phyloP scores from a whole-genome alignment of 2,888 invertebrate species.

The Mythimna vitellina region DNA sequence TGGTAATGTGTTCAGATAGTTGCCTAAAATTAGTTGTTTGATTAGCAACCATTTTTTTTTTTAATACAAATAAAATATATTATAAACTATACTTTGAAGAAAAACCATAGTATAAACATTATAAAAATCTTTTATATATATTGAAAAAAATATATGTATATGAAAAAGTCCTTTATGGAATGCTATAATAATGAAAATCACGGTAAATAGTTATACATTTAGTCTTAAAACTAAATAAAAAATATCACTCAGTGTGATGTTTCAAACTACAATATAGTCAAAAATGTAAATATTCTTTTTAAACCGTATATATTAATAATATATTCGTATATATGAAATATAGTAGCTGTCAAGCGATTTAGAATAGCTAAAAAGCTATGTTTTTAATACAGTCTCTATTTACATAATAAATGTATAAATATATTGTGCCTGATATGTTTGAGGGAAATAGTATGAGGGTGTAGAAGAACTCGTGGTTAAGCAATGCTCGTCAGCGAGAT shows the following conservation, averaged over 20 bases:
- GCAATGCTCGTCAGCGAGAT: too few relatives aligned
- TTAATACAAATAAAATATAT: slow-evolving; percentile 29
- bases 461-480: too few relatives aligned
- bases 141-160: slow-evolving; percentile 2
- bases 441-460: slow-evolving; percentile 8
- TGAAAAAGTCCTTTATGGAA: slow-evolving; percentile 40
- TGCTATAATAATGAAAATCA: slow-evolving; percentile 40
- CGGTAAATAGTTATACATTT: slow-evolving; percentile 8
- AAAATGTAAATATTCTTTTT: slow-evolving; percentile 53
- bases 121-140: slow-evolving; percentile 23
- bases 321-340: slow-evolving; percentile 35
- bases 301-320: slow-evolving; percentile 23
- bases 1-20: slow-evolving; percentile 76
- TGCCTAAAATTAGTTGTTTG: slow-evolving; percentile 26
- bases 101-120: slow-evolving; percentile 21
- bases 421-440: slow-evolving; percentile 33
- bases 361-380: slow-evolving; percentile 58
- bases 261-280: slow-evolving; percentile 22
- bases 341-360: slow-evolving; percentile 41
- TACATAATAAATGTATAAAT: slow-evolving; percentile 32
- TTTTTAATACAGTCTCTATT: slow-evolving; percentile 38
- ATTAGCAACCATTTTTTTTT: slow-evolving; percentile 40
- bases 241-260: slow-evolving; percentile 58
- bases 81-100: slow-evolving; percentile 30
- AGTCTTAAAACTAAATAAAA: slow-evolving; percentile 48